Percentiles rank a stretch among this genome's conserved stretches.
Conservation (phyloP, 2,113 vertebrate genomes). For the Dromaius novaehollandiae region DNA sequence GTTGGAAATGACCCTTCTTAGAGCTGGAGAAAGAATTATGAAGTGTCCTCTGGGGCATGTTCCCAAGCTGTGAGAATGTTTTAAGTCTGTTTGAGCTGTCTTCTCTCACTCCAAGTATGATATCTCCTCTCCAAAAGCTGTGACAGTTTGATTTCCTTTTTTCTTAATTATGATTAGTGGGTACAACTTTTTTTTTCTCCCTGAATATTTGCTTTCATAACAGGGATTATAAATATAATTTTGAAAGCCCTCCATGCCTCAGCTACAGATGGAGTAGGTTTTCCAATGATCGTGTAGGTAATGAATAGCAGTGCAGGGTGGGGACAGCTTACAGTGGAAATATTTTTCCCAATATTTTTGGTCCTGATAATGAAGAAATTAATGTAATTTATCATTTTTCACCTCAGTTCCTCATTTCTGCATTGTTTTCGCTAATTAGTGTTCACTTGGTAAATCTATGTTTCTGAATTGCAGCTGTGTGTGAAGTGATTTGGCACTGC, state of each 20-base stretch:
- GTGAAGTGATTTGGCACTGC: neutral
- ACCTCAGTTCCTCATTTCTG: neutral
- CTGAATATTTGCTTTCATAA: neutral
- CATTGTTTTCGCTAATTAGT: neutral
- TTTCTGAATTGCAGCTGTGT: neutral
- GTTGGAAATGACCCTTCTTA: neutral
- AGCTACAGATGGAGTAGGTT: neutral
- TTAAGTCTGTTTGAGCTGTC: neutral
- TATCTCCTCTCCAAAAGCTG: neutral
- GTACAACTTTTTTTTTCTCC: neutral
- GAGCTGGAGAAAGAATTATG: neutral
- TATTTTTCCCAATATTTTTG: neutral
- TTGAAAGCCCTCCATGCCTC: neutral
- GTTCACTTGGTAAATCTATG: neutral
- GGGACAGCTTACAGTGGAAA: neutral
- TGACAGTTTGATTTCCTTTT: neutral
- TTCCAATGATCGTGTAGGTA: neutral
- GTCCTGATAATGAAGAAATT: neutral
- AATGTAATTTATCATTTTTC: neutral
- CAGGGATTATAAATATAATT: neutral
- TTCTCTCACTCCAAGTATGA: neutral
- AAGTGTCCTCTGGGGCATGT: neutral
- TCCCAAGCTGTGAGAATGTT: neutral
- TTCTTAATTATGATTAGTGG: neutral
- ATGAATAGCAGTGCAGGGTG: neutral